phyloP scores from a whole-genome alignment of 2,888 invertebrate genomes.

The Ophion costatus region DNA sequence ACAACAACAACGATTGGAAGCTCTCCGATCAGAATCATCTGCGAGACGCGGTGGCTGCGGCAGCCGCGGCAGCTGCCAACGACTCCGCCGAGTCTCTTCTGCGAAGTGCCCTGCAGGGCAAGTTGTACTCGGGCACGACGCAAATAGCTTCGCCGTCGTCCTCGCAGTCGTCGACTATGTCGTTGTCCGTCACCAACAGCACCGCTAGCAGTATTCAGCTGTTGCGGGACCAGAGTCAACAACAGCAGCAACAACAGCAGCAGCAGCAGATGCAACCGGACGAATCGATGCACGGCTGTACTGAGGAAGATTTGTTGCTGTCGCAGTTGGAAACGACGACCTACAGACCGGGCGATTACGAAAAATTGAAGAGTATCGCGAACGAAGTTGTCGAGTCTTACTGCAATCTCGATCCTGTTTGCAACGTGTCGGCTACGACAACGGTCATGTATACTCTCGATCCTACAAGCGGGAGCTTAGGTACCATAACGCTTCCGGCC shows the following conservation, averaged over 20 bases:
- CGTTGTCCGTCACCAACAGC: conserved; percentile 73
- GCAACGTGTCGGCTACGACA: conserved; percentile 79
- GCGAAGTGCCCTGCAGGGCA: conserved; percentile 93
- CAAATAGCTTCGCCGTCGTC: conserved; percentile 76
- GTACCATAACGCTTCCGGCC: conserved; percentile 81
- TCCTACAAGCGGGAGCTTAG: conserved; percentile 80
- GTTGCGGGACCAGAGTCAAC: conserved; percentile 79
- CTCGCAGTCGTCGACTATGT: conserved; percentile 81
- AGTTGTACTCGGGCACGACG: conserved; percentile 84
- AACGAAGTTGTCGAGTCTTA: conserved; percentile 91
- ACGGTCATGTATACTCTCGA: conserved; percentile 83
- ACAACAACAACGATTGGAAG: conserved; percentile 94
- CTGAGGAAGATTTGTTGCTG: conserved; percentile 89
- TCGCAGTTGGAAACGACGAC: conserved; percentile 88
- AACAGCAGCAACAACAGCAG: conserved; percentile 65
- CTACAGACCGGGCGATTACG: conserved; percentile 90
- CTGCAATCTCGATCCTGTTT: conserved; percentile 88
- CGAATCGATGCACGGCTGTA: conserved; percentile 85
- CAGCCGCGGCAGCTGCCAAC: conserved; percentile 71
- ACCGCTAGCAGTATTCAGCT: conserved; percentile 74
- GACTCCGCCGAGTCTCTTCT: conserved; percentile 89
- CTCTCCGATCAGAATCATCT: conserved; percentile 88
- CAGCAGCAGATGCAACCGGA: conserved; percentile 84
- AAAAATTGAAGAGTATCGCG: conserved; percentile 93
- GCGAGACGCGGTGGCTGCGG: conserved; percentile 74